phyloP scores from a whole-genome alignment of 1,140 invertebrate genomes.

The Nasonia longicornis region DNA sequence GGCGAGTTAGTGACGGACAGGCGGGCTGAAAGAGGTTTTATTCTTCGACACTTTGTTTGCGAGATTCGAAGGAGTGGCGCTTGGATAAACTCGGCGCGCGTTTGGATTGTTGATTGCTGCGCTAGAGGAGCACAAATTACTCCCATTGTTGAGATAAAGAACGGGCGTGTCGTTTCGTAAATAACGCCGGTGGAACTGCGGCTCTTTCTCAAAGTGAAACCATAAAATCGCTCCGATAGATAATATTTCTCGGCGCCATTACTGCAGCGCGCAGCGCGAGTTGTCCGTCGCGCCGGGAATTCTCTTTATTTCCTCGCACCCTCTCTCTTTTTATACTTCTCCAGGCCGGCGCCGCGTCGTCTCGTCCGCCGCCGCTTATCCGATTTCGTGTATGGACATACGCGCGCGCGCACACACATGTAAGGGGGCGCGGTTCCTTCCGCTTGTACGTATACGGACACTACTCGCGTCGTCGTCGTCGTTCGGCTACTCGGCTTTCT shows the following conservation, averaged over 20 bases:
- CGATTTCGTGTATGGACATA: not conserved
- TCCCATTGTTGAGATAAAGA: conserved; percentile 39
- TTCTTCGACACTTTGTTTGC: conserved; percentile 47
- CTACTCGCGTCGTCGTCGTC: not conserved
- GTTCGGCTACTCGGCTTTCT: conserved; percentile 27
- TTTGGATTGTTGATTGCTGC: conserved; percentile 33
- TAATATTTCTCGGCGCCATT: conserved; percentile 45
- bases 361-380: conserved; percentile 8
- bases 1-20: not conserved
- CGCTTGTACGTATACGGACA: not conserved
- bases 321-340: not conserved
- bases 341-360: not conserved
- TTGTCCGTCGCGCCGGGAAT: conserved; percentile 35
- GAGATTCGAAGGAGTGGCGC: conserved; percentile 25
- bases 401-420: not conserved
- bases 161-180: conserved; percentile 34
- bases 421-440: conserved; percentile 13
- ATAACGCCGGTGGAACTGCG: conserved; percentile 12
- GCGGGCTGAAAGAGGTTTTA: conserved; percentile 22
- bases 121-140: conserved; percentile 24
- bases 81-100: conserved; percentile 25
- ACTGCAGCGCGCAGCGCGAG: not conserved
- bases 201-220: conserved; percentile 31
- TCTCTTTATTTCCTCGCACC: conserved; percentile 38
- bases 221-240: conserved; percentile 43